Evolutionary conservation across 2,797 vertebrate genomes (phyloP), one percentile per base, ranked within the genome.

Genomic region (Nyctibius grandis): DNA sequence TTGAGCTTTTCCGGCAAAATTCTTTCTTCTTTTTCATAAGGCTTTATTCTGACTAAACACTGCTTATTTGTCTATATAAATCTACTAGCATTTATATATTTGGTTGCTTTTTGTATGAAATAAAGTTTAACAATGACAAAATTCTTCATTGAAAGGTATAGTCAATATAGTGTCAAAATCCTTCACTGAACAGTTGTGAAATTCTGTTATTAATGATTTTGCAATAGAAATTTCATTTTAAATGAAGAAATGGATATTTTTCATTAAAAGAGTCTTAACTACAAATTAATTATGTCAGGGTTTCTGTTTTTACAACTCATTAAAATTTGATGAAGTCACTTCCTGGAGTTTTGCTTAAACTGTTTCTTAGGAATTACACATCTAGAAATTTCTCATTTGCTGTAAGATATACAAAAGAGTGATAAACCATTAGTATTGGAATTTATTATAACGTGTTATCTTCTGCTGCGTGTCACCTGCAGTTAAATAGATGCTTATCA

Each of bases 281-380:
- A 91, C 29, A 94, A 96, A 89, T 95, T 74, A 93, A 29, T 88
- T 93, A 79, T 50, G 92, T 42, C n/a, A 84, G 31, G 33, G 21
- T 75, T 95, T 94, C 77, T 94, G 38, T 33, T 97, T 70, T 94
- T 70, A 91, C 12, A 92, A 38, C 44, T 89, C 83, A 91, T 74
- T 95, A 89, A 79, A 96, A 90, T 91, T 85, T 92, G 26, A 34
- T 94, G 34, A 85, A 48, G 12, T 75, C 5, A 57, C 8, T 87
- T 97, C 56, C 36, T 96, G 31, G 57, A 94, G 67, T 83, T 93
- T 63, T 83, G 38, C 36, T 29, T 89, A 79, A 91, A 36, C 9
- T 21, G 5, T 82, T 96, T 88, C 73, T 91, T 85, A 93, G 70
- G 29, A 88, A 88, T 88, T 95, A 42, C 19, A 82, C 6, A 81